Percentiles rank a stretch among this genome's conserved stretches.
Evolutionary conservation across 2,888 invertebrate species (phyloP).

Genomic region (Sinelater perroti): DNA sequence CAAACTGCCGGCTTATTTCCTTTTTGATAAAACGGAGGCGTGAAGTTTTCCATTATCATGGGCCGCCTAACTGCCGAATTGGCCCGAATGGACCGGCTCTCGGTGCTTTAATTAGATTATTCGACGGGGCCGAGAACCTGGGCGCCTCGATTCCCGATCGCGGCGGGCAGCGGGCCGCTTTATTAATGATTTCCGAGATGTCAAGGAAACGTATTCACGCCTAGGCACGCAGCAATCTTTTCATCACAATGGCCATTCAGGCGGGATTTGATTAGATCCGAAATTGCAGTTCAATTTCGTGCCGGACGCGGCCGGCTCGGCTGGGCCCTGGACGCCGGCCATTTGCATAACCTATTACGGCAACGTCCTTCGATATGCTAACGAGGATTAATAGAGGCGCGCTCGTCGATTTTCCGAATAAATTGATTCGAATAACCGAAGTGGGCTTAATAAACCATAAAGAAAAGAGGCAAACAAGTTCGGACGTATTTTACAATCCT

Average conservation of each 20-base stretch:
- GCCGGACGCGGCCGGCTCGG: too few relatives aligned
- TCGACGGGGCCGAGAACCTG: too few relatives aligned
- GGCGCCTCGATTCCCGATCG: too few relatives aligned
- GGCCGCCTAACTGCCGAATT: too few relatives aligned
- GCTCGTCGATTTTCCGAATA: background rate
- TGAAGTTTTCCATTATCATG: too few relatives aligned
- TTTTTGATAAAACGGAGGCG: too few relatives aligned
- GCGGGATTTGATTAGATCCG: background rate
- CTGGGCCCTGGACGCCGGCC: background rate
- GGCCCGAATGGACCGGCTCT: too few relatives aligned
- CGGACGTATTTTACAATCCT: conserved; percentile 51
- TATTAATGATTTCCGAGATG: background rate
- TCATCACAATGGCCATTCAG: background rate
- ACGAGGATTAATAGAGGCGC: conserved; percentile 7
- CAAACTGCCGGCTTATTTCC: too few relatives aligned
- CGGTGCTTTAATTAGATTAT: too few relatives aligned
- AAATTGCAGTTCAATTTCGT: conserved; percentile 9
- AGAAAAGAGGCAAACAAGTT: conserved; percentile 48
- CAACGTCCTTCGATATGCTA: conserved; percentile 12
- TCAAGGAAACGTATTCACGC: background rate
- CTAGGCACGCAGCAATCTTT: background rate
- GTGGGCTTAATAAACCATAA: conserved; percentile 32
- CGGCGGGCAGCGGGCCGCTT: too few relatives aligned
- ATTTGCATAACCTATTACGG: conserved; percentile 13
- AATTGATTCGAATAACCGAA: conserved; percentile 20